A percentile compares a stretch with the other conserved stretches of the same genome.
phyloP scores from a whole-genome alignment of 2,797 vertebrate genomes.

The Falco naumanni region DNA sequence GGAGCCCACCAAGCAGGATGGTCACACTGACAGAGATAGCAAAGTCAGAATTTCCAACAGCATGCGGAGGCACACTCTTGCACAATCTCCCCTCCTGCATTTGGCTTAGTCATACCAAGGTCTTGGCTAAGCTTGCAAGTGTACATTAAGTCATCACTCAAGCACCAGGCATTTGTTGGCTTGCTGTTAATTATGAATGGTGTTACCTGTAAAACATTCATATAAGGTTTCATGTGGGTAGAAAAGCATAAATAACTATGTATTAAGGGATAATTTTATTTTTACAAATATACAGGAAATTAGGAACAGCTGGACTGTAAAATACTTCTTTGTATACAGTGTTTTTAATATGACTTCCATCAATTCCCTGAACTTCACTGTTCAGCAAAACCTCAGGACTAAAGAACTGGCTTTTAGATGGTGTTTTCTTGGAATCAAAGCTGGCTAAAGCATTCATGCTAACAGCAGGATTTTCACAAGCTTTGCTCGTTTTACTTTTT shows the following conservation, averaged over 20 bases:
- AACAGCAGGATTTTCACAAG: background rate
- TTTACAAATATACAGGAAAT: slow-evolving; percentile 55
- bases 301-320: slow-evolving; percentile 31
- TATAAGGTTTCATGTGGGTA: background rate
- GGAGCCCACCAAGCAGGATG: background rate
- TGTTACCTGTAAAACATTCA: slow-evolving; percentile 32
- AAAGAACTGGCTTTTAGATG: background rate
- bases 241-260: background rate
- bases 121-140: background rate
- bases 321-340: background rate
- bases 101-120: background rate
- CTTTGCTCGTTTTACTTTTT: background rate
- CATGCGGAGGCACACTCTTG: background rate
- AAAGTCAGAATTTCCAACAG: background rate
- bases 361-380: background rate
- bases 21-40: accelerated
- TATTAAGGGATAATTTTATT: slow-evolving; percentile 1
- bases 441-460: background rate
- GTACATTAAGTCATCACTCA: slow-evolving; percentile 11
- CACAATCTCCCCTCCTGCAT: background rate
- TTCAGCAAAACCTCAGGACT: background rate
- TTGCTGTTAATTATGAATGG: background rate
- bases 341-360: background rate
- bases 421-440: slow-evolving; percentile 12
- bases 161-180: background rate